Evolutionary conservation across 2,113 vertebrate genomes (phyloP), one percentile per base, ranked within the genome.

Genomic region (Atrichornis clamosus): DNA sequence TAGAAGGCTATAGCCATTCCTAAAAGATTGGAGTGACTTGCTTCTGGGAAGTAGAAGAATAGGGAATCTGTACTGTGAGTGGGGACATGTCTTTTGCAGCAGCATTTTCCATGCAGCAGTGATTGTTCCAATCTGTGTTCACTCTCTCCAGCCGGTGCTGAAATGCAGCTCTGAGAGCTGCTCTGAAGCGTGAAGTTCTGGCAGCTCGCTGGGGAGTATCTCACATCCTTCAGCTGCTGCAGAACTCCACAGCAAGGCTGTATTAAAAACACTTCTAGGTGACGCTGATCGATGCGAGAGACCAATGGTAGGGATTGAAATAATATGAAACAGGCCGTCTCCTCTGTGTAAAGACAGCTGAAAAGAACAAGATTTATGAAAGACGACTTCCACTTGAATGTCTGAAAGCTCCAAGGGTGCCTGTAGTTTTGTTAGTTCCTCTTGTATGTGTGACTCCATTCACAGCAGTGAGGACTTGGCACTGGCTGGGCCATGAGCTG

Each of bases 31-130:
- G 1, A 3, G 9, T 0, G 8, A 65, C 39, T 50, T 64, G 50
- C 28, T 84, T 17, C 55, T 56, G 67, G 9, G 18, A 19, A 32
- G 23, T 6, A n/a, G 8, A 12, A 46, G 85, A 67, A 1, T 13
- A 55, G 59, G 0, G 0, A 9, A 10, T 53, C 22, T 74, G 28
- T n/a, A n/a, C 55, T 5, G n/a, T 18, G 59, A 53, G 37, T 18
- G 37, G n/a, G 37, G 63, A 12, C 0, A 1, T 24, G 24, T 42
- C 55, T 85, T 35, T 1, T 21, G 53, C 19, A 1, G 5, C 56
- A 32, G 63, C 6, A 0, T 64, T 84, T 68, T 60, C 65, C 33
- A 2, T 1, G 27, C 63, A 46, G 83, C 41, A 2, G 6, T 15
- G 72, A 59, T n/a, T 0, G 86, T 32, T 75, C 49, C 55, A 63